Percentiles rank a stretch among this genome's conserved stretches.
Conservation (phyloP, 2,888 invertebrate species). For the Zygaena filipendulae region DNA sequence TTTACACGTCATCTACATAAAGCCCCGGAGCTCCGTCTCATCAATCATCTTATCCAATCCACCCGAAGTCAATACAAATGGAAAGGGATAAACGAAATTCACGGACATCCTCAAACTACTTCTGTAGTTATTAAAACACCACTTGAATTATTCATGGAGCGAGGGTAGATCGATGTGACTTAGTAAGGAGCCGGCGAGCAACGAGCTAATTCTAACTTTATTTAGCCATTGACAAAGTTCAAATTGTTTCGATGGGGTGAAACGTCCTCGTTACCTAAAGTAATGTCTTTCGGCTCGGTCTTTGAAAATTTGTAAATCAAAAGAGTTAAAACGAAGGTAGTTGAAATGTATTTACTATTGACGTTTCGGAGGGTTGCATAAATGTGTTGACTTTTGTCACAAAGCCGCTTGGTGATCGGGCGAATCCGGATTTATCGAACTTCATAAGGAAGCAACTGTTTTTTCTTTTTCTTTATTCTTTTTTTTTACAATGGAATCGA, state of each 20-base stretch:
- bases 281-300: slow-evolving; percentile 19
- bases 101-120: slow-evolving; percentile 29
- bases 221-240: too few species aligned
- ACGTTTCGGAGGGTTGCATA: slow-evolving; percentile 23
- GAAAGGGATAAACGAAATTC: slow-evolving; percentile 24
- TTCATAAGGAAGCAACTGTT: too few species aligned
- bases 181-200: too few species aligned
- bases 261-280: too few species aligned
- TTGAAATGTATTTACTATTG: slow-evolving; percentile 29
- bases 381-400: too few species aligned
- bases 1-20: too few species aligned
- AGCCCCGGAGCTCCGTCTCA: slow-evolving; percentile 20
- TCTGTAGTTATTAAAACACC: slow-evolving; percentile 55
- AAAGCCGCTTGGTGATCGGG: too few species aligned
- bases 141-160: slow-evolving; percentile 60
- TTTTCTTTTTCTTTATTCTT: too few species aligned
- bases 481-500: too few species aligned
- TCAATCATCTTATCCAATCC: slow-evolving; percentile 20
- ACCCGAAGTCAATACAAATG: slow-evolving; percentile 23
- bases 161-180: slow-evolving; percentile 52
- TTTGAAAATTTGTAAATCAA: slow-evolving; percentile 34
- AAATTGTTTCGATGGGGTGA: slow-evolving; percentile 30
- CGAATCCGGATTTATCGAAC: too few species aligned
- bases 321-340: slow-evolving; percentile 27
- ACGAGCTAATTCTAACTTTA: too few species aligned